phyloP scores from a whole-genome alignment of 2,888 invertebrate genomes.

The Eretmocerus hayati region DNA sequence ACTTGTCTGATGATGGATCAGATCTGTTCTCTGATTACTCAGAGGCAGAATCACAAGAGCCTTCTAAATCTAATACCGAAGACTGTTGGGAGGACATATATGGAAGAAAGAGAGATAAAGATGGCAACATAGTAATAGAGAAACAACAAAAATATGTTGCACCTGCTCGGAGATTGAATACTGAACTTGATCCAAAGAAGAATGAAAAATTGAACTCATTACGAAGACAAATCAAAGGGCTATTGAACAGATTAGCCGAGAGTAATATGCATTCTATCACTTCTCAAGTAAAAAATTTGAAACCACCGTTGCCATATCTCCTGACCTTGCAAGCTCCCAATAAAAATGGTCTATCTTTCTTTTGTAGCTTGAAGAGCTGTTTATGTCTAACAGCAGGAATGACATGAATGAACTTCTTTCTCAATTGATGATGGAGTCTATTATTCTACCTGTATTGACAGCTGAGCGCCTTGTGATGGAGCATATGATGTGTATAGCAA shows the following conservation, averaged over 20 bases:
- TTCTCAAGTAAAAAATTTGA: slow-evolving; percentile 46
- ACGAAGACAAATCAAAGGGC: slow-evolving; percentile 78
- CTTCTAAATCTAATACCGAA: background rate
- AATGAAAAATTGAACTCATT: slow-evolving; percentile 60
- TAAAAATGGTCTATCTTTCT: slow-evolving; percentile 11
- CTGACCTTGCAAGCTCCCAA: no score
- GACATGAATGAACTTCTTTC: slow-evolving; percentile 73
- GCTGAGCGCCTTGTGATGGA: slow-evolving; percentile 77
- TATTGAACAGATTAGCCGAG: slow-evolving; percentile 80
- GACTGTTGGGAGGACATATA: slow-evolving; percentile 83
- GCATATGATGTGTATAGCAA: slow-evolving; percentile 72
- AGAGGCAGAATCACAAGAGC: background rate
- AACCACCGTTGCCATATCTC: background rate
- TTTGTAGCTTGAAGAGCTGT: slow-evolving; percentile 69
- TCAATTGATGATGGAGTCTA: slow-evolving; percentile 62
- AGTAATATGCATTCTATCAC: slow-evolving; percentile 81
- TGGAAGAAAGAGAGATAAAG: slow-evolving; percentile 72
- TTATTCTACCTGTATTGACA: slow-evolving; percentile 56
- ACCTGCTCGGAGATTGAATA: slow-evolving; percentile 66
- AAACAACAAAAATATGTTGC: slow-evolving; percentile 67
- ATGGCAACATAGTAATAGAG: slow-evolving; percentile 68
- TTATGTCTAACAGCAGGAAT: slow-evolving; percentile 71
- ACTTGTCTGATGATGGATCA: background rate
- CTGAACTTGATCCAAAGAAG: slow-evolving; percentile 43
- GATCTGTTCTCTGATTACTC: background rate